Evolutionary conservation across 2,113 vertebrate species (phyloP).

Genomic region (Bos indicus): DNA sequence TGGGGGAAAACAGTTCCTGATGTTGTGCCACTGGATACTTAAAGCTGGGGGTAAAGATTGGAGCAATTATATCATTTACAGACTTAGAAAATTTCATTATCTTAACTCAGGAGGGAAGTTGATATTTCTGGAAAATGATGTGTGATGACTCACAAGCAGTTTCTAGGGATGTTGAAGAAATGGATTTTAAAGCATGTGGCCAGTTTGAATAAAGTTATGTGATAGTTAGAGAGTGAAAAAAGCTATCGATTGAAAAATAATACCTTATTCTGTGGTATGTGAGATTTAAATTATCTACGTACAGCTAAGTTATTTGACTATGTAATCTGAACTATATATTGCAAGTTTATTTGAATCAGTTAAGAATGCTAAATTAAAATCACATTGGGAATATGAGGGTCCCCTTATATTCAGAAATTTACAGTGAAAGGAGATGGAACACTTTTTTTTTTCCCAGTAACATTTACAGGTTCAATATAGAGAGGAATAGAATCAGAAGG

Average conservation of each 20-base stretch:
- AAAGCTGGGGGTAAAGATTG: neutral
- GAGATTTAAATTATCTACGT: neutral
- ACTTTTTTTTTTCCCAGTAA: neutral
- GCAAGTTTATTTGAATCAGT: neutral
- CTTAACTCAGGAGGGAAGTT: neutral
- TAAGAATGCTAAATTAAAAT: neutral
- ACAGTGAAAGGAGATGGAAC: neutral
- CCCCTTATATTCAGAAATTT: neutral
- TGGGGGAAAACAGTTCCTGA: neutral
- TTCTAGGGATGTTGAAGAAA: neutral
- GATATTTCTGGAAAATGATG: neutral
- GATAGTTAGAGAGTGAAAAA: neutral
- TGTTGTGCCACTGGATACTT: neutral
- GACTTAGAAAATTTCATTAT: neutral
- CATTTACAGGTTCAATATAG: neutral
- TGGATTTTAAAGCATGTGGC: neutral
- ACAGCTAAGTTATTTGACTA: neutral
- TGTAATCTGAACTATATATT: neutral
- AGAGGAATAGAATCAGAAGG: neutral
- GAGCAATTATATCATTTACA: neutral
- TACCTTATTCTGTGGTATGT: neutral
- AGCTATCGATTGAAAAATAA: neutral
- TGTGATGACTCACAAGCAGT: neutral
- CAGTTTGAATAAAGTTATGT: neutral
- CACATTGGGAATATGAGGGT: neutral